Conservation (phyloP, 2,888 invertebrate genomes). For the Metalampra italica region DNA sequence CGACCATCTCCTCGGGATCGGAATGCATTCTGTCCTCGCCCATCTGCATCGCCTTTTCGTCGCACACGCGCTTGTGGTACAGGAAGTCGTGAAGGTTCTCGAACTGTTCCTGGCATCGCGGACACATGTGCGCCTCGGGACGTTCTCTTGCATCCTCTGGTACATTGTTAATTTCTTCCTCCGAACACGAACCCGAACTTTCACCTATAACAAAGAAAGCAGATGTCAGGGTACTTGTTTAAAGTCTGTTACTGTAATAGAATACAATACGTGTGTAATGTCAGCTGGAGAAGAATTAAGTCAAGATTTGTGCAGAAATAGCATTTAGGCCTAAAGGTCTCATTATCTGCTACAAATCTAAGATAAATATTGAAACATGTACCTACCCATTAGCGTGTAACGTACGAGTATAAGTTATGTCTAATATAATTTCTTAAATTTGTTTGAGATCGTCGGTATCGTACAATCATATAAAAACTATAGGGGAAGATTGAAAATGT, state of each 20-base stretch:
- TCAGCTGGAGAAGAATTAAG: background rate
- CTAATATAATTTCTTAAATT: too few species aligned
- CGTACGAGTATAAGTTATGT: too few species aligned
- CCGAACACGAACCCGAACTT: conserved; percentile 82
- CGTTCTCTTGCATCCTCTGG: conserved; percentile 68
- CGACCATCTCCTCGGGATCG: conserved; percentile 85
- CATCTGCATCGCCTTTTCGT: conserved; percentile 80
- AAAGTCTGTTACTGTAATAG: background rate
- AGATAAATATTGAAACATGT: too few species aligned
- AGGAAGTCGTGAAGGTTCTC: conserved; percentile 80
- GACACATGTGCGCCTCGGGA: conserved; percentile 79
- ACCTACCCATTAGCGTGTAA: too few species aligned
- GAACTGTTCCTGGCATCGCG: conserved; percentile 82
- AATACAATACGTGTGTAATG: too few species aligned
- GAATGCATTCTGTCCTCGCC: conserved; percentile 83
- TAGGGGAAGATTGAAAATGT: too few species aligned
- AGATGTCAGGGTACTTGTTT: background rate
- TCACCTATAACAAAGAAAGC: conserved; percentile 79
- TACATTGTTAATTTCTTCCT: conserved; percentile 77
- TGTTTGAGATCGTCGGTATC: too few species aligned
- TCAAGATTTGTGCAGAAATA: background rate
- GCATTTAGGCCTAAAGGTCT: background rate
- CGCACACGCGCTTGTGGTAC: conserved; percentile 80
- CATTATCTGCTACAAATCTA: background rate
- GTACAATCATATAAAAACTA: too few species aligned